These are phyloP conservation scores for Galerucella calmariensis DNA, from an alignment of 2,888 invertebrate species.

Conservation along the genomic window DNA sequence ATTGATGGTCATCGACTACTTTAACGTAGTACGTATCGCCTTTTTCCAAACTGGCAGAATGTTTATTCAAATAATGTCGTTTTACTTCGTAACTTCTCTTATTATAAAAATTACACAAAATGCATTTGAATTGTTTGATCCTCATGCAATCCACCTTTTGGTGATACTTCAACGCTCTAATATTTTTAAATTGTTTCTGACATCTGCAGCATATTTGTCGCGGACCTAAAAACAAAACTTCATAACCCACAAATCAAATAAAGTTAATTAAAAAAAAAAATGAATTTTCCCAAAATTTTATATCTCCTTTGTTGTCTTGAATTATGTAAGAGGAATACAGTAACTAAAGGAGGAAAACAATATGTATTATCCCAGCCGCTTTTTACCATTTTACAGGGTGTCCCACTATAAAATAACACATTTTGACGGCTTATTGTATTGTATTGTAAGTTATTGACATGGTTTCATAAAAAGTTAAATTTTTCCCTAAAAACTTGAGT, in stretches of 20 bases:
- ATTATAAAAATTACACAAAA: conserved; percentile 46
- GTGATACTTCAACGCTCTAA: conserved; percentile 45
- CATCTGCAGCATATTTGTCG: conserved; percentile 3
- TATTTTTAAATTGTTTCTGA: conserved; percentile 46
- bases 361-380: too few species aligned
- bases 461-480: too few species aligned
- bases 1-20: not conserved
- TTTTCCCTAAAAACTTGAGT: too few species aligned
- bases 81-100: conserved; percentile 75
- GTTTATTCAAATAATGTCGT: conserved; percentile 78
- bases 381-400: too few species aligned
- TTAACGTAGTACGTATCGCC: conserved; percentile 1
- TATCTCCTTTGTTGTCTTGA: too few species aligned
- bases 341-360: too few species aligned
- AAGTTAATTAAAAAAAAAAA: not conserved
- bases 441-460: too few species aligned
- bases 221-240: conserved; percentile 12
- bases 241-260: not conserved
- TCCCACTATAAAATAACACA: too few species aligned
- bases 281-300: too few species aligned
- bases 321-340: too few species aligned
- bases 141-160: conserved; percentile 53
- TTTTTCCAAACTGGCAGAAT: conserved; percentile 53
- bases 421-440: too few species aligned
- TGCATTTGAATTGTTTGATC: conserved; percentile 51